Conservation (phyloP, 2,888 invertebrate genomes). For the Pachycephus smyrnensis region DNA sequence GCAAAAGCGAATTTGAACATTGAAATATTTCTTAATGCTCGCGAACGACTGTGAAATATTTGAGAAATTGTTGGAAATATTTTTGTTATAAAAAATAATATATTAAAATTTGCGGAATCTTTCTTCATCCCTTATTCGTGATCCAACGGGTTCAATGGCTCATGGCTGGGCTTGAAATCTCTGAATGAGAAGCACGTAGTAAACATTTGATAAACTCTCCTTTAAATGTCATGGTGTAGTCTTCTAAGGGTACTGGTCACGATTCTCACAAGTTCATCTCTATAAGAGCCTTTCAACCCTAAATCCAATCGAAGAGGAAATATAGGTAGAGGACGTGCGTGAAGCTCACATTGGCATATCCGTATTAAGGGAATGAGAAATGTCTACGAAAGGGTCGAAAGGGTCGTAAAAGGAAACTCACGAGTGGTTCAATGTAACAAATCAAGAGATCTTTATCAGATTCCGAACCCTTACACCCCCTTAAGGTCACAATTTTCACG, state of each 20-base stretch:
- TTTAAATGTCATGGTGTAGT: not conserved
- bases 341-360: not conserved
- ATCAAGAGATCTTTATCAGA: conserved; percentile 7
- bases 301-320: not conserved
- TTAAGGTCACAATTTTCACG: not conserved
- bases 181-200: not conserved
- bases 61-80: not conserved
- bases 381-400: not conserved
- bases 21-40: not conserved
- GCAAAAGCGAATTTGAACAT: not conserved
- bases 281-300: not conserved
- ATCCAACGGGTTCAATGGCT: not conserved
- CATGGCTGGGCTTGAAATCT: not conserved
- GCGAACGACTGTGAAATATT: not conserved
- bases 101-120: not conserved
- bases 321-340: not conserved
- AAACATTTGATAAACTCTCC: not conserved
- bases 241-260: not conserved
- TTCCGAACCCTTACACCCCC: not conserved
- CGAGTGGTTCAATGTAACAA: not conserved
- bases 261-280: not conserved
- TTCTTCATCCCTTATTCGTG: not conserved
- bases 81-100: not conserved
- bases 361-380: not conserved
- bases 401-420: not conserved